Evolutionary conservation across 2,113 vertebrate species (phyloP).

Genomic region (Talpa occidentalis): DNA sequence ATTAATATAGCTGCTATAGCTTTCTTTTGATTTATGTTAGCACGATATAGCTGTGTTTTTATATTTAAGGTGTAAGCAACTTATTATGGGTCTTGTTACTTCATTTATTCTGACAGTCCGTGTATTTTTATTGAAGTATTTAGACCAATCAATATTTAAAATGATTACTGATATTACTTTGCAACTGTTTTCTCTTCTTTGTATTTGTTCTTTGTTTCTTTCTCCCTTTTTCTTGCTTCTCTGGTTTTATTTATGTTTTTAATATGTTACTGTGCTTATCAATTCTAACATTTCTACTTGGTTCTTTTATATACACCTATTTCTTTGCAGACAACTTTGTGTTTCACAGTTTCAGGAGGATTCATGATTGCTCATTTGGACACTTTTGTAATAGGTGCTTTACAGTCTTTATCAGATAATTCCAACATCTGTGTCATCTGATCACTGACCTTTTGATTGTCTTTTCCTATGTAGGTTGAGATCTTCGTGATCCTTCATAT

Average conservation of each 20-base stretch:
- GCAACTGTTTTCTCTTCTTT: background rate
- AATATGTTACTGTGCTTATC: constrained; percentile 6
- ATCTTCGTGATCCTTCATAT: background rate
- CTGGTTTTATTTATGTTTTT: background rate
- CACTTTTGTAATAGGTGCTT: background rate
- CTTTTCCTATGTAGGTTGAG: background rate
- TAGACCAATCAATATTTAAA: background rate
- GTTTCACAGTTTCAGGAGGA: background rate
- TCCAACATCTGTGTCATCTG: background rate
- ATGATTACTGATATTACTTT: background rate
- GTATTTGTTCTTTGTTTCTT: background rate
- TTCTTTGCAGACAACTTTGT: background rate
- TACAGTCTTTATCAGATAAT: background rate
- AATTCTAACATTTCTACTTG: background rate
- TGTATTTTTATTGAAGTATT: background rate
- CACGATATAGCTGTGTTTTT: background rate
- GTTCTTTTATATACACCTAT: constrained; percentile 7
- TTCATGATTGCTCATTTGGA: constrained; percentile 35
- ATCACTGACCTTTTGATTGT: background rate
- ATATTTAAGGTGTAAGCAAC: background rate
- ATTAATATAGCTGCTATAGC: background rate
- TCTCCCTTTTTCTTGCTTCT: background rate
- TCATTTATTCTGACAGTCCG: too few relatives aligned
- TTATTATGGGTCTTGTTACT: background rate
- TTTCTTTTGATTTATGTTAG: background rate